phyloP scores from a whole-genome alignment of 2,797 vertebrate genomes.

The Sebastes diaconus region DNA sequence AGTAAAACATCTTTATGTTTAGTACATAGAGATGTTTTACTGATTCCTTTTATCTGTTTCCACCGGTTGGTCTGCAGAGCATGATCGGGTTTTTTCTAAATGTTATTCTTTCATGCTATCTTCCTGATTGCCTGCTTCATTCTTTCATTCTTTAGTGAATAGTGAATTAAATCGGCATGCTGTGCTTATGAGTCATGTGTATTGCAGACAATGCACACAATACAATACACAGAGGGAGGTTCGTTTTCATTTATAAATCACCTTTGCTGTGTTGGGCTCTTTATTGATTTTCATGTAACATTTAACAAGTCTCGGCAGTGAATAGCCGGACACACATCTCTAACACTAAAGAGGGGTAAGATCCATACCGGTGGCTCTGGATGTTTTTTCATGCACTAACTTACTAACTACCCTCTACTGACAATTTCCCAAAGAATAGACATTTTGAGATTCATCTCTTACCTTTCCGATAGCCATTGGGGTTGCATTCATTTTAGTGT shows the following conservation, averaged over 20 bases:
- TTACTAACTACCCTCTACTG: background rate
- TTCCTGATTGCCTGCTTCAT: slow-evolving; percentile 21
- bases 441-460: background rate
- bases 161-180: background rate
- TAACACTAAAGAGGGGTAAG: background rate
- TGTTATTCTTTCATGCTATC: background rate
- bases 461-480: background rate
- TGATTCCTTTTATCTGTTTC: background rate
- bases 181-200: slow-evolving; percentile 40
- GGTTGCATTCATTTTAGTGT: background rate
- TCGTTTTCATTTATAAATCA: background rate
- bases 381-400: background rate
- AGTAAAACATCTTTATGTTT: too few species aligned
- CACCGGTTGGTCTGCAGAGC: background rate
- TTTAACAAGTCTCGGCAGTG: background rate
- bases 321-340: background rate
- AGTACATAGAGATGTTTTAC: background rate
- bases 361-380: background rate
- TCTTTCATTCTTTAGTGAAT: background rate
- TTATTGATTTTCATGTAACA: slow-evolving; percentile 23
- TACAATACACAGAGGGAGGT: background rate
- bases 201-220: background rate
- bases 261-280: slow-evolving; percentile 1
- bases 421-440: background rate
- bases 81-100: too few species aligned